A percentile compares a stretch with the other conserved stretches of the same genome.
phyloP scores from a whole-genome alignment of 2,113 vertebrate species.

The Chloroceryle aenea region DNA sequence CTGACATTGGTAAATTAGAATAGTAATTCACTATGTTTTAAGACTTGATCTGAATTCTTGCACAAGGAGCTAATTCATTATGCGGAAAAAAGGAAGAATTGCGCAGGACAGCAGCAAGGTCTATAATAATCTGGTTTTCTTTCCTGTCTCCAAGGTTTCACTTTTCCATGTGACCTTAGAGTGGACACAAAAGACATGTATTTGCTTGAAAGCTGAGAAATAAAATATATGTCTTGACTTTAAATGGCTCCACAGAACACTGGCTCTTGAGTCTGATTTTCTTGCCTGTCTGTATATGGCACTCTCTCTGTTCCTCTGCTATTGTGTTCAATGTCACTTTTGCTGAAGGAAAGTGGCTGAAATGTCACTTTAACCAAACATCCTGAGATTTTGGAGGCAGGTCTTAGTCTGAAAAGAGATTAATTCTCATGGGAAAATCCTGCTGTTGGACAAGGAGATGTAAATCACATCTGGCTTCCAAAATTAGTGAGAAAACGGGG shows the following conservation, averaged over 20 bases:
- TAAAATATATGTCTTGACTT: conserved; percentile 45
- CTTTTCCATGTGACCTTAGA: conserved; percentile 10
- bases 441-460: background rate
- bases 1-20: conserved; percentile 14
- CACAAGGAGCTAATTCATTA: background rate
- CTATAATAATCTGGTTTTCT: conserved; percentile 37
- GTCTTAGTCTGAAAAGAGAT: background rate
- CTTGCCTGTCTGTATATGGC: background rate
- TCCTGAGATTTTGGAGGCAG: conserved; percentile 24
- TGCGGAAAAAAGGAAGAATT: background rate
- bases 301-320: background rate
- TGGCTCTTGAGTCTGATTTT: conserved; percentile 35
- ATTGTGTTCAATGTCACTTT: conserved; percentile 38
- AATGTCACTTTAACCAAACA: conserved; percentile 8
- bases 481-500: background rate
- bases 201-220: conserved; percentile 54
- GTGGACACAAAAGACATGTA: conserved; percentile 20
- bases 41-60: conserved; percentile 2
- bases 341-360: conserved; percentile 40
- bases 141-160: background rate
- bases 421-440: background rate
- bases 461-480: conserved; percentile 10
- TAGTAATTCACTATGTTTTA: conserved; percentile 27
- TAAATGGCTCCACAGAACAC: conserved; percentile 13
- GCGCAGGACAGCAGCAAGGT: background rate